Conservation (phyloP, 2,888 invertebrate genomes). For the Gymnosoma rotundatum region DNA sequence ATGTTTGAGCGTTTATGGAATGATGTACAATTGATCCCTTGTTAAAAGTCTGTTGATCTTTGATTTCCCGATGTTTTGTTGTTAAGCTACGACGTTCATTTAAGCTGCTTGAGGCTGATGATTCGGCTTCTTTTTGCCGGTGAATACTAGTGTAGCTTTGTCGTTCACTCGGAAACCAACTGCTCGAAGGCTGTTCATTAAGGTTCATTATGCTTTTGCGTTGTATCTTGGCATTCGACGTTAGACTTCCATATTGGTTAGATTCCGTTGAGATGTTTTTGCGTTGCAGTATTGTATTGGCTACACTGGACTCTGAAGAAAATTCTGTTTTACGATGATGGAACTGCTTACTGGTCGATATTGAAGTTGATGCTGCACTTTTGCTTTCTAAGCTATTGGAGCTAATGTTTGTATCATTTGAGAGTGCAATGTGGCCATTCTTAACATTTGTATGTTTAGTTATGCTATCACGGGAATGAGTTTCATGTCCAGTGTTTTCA, state of each 20-base stretch:
- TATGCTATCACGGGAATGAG: constrained; percentile 15
- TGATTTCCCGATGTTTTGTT: constrained; percentile 65
- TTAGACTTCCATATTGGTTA: constrained; percentile 76
- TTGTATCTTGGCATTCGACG: constrained; percentile 87
- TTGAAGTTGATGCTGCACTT: constrained; percentile 70
- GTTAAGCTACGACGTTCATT: constrained; percentile 73
- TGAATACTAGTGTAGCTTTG: constrained; percentile 91
- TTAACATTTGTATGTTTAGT: constrained; percentile 17
- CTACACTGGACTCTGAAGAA: constrained; percentile 88
- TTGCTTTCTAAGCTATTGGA: constrained; percentile 49
- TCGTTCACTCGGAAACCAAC: constrained; percentile 87
- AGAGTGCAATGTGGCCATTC: constrained; percentile 9
- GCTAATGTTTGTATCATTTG: constrained; percentile 46
- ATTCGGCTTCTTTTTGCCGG: constrained; percentile 85
- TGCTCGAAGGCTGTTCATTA: constrained; percentile 87
- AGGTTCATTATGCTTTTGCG: constrained; percentile 91
- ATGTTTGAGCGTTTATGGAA: constrained; percentile 56
- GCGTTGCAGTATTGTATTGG: constrained; percentile 90
- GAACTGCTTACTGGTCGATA: constrained; percentile 75
- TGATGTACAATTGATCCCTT: constrained; percentile 39
- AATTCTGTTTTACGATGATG: constrained; percentile 90
- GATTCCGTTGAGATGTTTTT: constrained; percentile 82
- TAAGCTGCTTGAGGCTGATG: constrained; percentile 32
- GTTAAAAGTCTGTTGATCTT: constrained; percentile 39
- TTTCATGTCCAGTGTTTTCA: constrained; percentile 20